Base-by-base conservation (phyloP, 2,797 vertebrate genomes). In the Chloroceryle inda region DNA sequence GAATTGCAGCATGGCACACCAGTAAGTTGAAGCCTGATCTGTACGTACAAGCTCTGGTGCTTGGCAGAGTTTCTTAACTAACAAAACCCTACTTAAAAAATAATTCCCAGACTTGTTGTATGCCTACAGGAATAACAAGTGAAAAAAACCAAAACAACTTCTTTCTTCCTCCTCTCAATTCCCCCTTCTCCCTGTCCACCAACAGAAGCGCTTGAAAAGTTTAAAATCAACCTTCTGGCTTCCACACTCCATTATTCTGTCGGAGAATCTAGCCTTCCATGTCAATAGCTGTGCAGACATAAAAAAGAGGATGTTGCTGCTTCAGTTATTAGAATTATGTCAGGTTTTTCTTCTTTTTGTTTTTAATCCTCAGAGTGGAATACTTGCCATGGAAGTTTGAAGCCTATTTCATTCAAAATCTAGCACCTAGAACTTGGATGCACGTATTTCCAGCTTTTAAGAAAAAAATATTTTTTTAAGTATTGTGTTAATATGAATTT, bases 291-390 rank as follows among this genome's bases (percentile, higher is more conserved):
- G 6, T 77, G 87, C 71, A 94, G 81, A 71, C 68, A 52, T 59
- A 49, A 62, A 90, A 88, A 88, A 72, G 24, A 86, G 62, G n/a
- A 75, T 79, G 33, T 35, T 85, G 35, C 67, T 78, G 13, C 62
- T 90, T 92, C 49, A 52, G 49, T 94, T 78, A 66, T 17, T 86
- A 49, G 66, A 89, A 44, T 37, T 19, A 4, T 61, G 35, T 53
- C 10, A 2, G 14, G 31, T 61, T 91, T 88, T 88, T 91, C 63
- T 89, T 92, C 50, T 76, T 85, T 82, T 67, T 78, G 37, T 75
- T 84, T 92, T 76, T 90, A 88, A 73, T 88, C 33, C n/a, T 88
- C 50, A 35, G 91, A 84, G 33, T 52, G 50, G 35, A 81, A 72
- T 77, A 76, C 24, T 44, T 84, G 52, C 10, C 10, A 15, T 33